Conservation (phyloP, 37 sponge, comb jelly and placozoan species). For the Haliclona indistincta region DNA sequence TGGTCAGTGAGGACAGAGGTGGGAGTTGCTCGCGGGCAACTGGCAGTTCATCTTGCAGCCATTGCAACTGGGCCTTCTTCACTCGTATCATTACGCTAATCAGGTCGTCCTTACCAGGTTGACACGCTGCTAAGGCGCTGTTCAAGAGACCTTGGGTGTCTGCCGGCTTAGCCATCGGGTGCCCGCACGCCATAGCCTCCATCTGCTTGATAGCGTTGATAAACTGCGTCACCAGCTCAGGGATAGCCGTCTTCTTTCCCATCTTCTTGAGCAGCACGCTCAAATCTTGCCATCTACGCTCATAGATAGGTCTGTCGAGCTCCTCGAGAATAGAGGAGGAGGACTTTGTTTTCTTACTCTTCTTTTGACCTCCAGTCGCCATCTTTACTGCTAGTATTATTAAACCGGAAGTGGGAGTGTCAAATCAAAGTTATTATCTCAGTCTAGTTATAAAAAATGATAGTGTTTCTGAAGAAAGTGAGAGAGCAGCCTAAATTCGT, state of each 20-base stretch:
- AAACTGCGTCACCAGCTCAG: slow-evolving; percentile 22
- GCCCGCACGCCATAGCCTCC: neutral
- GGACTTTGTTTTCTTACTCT: slow-evolving; percentile 14
- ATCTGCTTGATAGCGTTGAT: slow-evolving; percentile 31
- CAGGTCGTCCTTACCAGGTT: slow-evolving; percentile 42
- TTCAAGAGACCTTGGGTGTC: slow-evolving; percentile 18
- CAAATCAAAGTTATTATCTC: too few species aligned
- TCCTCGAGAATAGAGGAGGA: slow-evolving; percentile 24
- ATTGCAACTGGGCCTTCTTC: slow-evolving; percentile 39
- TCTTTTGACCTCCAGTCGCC: neutral
- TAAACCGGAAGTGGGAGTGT: too few species aligned
- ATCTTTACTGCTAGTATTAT: neutral
- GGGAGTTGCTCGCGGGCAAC: slow-evolving; percentile 4
- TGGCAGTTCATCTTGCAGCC: slow-evolving; percentile 25
- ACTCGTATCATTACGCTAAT: slow-evolving; percentile 34
- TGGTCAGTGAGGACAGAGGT: slow-evolving; percentile 9
- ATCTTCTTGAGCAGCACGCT: slow-evolving; percentile 32
- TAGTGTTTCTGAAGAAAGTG: too few species aligned
- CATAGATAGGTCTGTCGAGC: slow-evolving; percentile 59
- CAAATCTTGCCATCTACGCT: slow-evolving; percentile 54
- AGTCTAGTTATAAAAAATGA: too few species aligned
- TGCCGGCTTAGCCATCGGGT: neutral
- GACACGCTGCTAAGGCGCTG: slow-evolving; percentile 15
- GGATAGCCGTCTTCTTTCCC: slow-evolving; percentile 46
- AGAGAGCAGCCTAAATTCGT: too few species aligned